Conservation (phyloP, 2,888 invertebrate genomes). For the Myathropa florea region DNA sequence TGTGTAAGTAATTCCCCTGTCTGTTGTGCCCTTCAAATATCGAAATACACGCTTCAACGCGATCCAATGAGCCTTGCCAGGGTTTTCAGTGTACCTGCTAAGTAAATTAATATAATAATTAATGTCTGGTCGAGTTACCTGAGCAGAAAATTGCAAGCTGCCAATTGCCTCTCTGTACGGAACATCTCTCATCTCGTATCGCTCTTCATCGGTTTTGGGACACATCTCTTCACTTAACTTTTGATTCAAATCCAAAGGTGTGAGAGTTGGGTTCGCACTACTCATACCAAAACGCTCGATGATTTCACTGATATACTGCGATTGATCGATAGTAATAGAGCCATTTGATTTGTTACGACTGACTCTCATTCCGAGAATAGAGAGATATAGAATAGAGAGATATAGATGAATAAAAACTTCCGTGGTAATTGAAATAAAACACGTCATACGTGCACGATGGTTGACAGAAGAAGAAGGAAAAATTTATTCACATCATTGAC, state of each 20-base stretch:
- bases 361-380: background rate
- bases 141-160: no score
- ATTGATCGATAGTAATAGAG: constrained; percentile 22
- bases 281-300: constrained; percentile 34
- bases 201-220: constrained; percentile 23
- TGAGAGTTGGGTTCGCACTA: constrained; percentile 6
- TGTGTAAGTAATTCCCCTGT: constrained; percentile 31
- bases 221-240: constrained; percentile 7
- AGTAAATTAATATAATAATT: constrained; percentile 21
- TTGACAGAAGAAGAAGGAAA: no score
- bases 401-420: no score
- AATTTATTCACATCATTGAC: no score
- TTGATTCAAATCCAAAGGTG: constrained; percentile 23
- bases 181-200: constrained; percentile 15
- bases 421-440: no score
- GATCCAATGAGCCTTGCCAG: constrained; percentile 40
- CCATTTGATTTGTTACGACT: constrained; percentile 19
- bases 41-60: constrained; percentile 40
- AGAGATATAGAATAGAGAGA: no score
- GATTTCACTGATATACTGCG: constrained; percentile 25
- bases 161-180: constrained; percentile 23
- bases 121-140: constrained; percentile 30
- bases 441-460: no score
- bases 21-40: constrained; percentile 37
- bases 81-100: constrained; percentile 27